Percentiles rank a stretch among this genome's conserved stretches.
These are phyloP conservation scores for Microcebus ravelobensis DNA, from an alignment of 2,113 vertebrate genomes.

Conservation along the genomic window DNA sequence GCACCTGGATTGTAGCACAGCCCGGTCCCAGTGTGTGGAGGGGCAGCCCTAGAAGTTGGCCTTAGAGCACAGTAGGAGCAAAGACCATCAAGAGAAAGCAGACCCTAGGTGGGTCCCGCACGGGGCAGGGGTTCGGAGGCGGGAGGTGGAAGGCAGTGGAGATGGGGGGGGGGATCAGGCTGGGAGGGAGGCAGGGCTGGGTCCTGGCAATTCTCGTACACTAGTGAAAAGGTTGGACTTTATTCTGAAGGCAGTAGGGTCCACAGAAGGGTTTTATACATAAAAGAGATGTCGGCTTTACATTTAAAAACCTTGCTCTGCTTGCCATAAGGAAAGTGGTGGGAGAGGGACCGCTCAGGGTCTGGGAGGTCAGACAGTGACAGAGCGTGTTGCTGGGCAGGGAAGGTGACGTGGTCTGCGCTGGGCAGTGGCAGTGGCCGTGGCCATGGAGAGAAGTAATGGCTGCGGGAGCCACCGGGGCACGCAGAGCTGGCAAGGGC, in stretches of 20 bases:
- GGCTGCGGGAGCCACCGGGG: too few species aligned
- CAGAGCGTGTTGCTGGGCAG: neutral
- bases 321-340: neutral
- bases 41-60: neutral
- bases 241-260: neutral
- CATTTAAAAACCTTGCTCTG: neutral
- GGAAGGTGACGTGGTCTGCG: neutral
- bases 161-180: neutral
- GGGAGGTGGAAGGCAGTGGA: neutral
- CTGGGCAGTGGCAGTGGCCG: neutral
- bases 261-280: neutral
- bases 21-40: too few species aligned
- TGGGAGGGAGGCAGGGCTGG: neutral
- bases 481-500: rapidly evolving
- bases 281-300: neutral
- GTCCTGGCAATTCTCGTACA: neutral
- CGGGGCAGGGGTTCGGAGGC: neutral
- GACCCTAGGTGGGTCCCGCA: neutral
- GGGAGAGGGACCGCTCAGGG: neutral
- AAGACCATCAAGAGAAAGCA: neutral
- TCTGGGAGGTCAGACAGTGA: neutral
- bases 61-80: neutral
- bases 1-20: rapidly evolving
- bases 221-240: neutral
- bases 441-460: rapidly evolving